Evolutionary conservation across 2,888 invertebrate genomes (phyloP).

Genomic region (Metalampra italica): DNA sequence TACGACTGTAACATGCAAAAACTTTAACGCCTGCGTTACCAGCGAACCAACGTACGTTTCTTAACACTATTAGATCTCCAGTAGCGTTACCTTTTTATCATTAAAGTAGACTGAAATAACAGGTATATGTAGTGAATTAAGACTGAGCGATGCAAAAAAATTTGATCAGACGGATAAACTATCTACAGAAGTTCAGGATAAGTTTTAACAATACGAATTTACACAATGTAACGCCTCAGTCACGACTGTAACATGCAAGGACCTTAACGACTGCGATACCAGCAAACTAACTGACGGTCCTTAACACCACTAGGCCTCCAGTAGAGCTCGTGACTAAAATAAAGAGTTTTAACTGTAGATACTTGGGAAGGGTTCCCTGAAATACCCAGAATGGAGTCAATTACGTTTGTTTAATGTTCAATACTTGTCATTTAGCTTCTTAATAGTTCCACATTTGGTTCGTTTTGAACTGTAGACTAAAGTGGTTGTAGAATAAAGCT

Average conservation of each 20-base stretch:
- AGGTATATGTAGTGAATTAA: too few relatives aligned
- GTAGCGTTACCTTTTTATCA: slow-evolving; percentile 15
- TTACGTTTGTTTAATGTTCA: background rate
- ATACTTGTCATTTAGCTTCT: too few relatives aligned
- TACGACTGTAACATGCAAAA: slow-evolving; percentile 27
- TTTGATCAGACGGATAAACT: too few relatives aligned
- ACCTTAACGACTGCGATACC: slow-evolving; percentile 21
- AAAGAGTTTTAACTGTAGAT: slow-evolving; percentile 13
- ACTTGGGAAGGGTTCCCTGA: background rate
- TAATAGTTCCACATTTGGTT: too few relatives aligned
- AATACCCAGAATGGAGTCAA: slow-evolving; percentile 1
- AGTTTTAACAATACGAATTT: background rate
- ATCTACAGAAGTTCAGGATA: too few relatives aligned
- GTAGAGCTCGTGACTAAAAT: slow-evolving; percentile 38
- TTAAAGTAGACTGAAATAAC: too few relatives aligned
- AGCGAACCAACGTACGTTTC: slow-evolving; percentile 14
- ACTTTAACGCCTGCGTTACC: slow-evolving; percentile 21
- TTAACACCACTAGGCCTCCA: slow-evolving; percentile 31
- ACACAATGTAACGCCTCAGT: slow-evolving; percentile 21
- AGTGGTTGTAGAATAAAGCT: too few relatives aligned
- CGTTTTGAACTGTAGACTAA: too few relatives aligned
- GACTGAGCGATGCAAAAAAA: too few relatives aligned
- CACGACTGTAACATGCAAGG: slow-evolving; percentile 27
- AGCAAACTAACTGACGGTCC: slow-evolving; percentile 15
- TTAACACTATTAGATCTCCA: slow-evolving; percentile 31